Evolutionary conservation across 2,113 vertebrate genomes (phyloP).

Genomic region (Neolamprologus modestus): DNA sequence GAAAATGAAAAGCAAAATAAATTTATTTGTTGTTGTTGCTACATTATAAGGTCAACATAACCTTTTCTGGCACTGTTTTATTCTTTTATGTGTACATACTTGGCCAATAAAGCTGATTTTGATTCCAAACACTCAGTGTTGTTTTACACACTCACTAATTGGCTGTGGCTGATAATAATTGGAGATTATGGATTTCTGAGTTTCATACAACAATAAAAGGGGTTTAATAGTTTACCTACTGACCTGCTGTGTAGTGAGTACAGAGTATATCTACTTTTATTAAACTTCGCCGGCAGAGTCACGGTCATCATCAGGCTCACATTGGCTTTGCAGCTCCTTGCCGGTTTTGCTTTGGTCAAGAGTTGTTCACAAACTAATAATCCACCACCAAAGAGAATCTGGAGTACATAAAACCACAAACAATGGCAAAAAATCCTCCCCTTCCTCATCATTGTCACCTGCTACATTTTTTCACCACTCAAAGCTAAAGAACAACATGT

Average conservation of each 20-base stretch:
- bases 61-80: not conserved
- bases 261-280: not conserved
- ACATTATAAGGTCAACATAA: not conserved
- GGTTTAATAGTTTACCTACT: not conserved
- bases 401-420: not conserved
- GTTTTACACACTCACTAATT: not conserved
- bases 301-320: not conserved
- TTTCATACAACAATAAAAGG: fast-evolving
- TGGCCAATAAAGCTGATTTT: not conserved
- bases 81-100: not conserved
- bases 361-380: not conserved
- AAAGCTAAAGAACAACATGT: not conserved
- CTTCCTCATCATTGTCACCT: fast-evolving
- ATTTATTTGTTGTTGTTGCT: not conserved
- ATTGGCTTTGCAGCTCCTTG: not conserved
- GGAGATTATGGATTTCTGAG: not conserved
- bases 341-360: not conserved
- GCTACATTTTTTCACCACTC: not conserved
- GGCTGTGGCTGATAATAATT: fast-evolving
- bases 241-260: not conserved
- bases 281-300: not conserved
- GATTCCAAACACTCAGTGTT: not conserved
- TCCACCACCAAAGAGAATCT: not conserved
- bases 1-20: fast-evolving
- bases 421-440: fast-evolving